Conservation (phyloP, 2,797 vertebrate genomes). For the Cheirogaleus major region DNA sequence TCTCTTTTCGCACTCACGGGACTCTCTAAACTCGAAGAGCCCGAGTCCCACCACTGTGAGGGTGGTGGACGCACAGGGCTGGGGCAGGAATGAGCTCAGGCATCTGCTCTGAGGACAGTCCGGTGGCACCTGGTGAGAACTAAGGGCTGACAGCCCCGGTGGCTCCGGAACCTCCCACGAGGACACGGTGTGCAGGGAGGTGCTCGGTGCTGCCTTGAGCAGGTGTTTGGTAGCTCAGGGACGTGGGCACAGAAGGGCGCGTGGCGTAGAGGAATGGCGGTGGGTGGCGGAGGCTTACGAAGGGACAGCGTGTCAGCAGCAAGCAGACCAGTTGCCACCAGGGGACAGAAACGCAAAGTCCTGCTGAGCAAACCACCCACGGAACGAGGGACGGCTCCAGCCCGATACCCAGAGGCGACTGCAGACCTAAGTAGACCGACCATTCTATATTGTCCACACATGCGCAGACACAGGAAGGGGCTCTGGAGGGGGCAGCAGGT, state of each 20-base stretch:
- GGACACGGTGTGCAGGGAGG: rapidly evolving
- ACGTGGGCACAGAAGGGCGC: rapidly evolving
- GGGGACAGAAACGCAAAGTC: rapidly evolving
- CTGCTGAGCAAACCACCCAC: too few species aligned
- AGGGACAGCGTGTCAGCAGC: rapidly evolving
- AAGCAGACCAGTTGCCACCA: rapidly evolving
- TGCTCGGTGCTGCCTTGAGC: rapidly evolving
- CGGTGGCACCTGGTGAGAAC: too few species aligned
- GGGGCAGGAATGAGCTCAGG: rapidly evolving
- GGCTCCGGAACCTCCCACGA: rapidly evolving
- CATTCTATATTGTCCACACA: rapidly evolving
- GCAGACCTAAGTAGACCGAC: neutral
- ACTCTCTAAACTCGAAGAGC: neutral
- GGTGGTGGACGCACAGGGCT: rapidly evolving
- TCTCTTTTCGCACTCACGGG: rapidly evolving
- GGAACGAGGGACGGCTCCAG: rapidly evolving
- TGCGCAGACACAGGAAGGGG: too few species aligned
- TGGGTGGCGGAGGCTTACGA: rapidly evolving
- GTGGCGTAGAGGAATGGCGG: neutral
- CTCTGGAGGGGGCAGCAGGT: neutral
- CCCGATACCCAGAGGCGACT: rapidly evolving
- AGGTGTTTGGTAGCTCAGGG: too few species aligned
- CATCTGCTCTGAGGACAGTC: rapidly evolving
- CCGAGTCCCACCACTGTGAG: rapidly evolving
- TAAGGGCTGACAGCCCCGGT: rapidly evolving